These are phyloP conservation scores for Hipparchia semele DNA, from an alignment of 2,888 invertebrate genomes.

Conservation along the genomic window DNA sequence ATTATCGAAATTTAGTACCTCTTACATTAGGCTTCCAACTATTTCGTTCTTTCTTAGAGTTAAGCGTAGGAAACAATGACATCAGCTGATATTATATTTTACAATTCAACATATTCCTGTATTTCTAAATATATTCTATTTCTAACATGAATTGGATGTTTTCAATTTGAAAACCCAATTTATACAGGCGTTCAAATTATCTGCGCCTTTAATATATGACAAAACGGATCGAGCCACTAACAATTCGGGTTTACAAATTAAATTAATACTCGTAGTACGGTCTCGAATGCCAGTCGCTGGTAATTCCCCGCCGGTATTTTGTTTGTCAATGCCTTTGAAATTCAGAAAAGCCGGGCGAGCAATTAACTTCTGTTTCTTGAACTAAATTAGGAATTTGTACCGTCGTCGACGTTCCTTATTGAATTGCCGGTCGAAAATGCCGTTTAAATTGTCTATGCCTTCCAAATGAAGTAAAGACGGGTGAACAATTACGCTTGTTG, in stretches of 20 bases:
- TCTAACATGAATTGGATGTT: too few relatives aligned
- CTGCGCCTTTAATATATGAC: neutral
- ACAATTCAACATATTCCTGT: too few relatives aligned
- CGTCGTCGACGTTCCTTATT: neutral
- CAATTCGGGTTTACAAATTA: neutral
- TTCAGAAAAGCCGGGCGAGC: conserved; percentile 31
- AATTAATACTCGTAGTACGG: neutral
- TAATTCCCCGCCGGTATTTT: neutral
- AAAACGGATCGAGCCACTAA: neutral
- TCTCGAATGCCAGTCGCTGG: neutral
- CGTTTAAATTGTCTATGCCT: conserved; percentile 1
- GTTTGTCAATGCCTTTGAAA: conserved; percentile 27
- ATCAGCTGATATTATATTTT: too few relatives aligned
- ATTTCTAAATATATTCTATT: too few relatives aligned
- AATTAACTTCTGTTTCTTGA: conserved; percentile 41
- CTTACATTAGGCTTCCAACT: too few relatives aligned
- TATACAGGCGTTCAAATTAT: too few relatives aligned
- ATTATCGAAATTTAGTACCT: too few relatives aligned
- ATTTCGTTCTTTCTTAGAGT: too few relatives aligned
- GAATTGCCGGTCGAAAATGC: conserved; percentile 2
- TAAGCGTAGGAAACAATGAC: too few relatives aligned
- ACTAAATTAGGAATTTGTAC: conserved; percentile 38
- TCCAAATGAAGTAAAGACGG: neutral
- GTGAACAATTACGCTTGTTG: neutral
- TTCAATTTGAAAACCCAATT: too few relatives aligned